Conservation (phyloP, 2,797 vertebrate genomes). For the Artibeus lituratus region DNA sequence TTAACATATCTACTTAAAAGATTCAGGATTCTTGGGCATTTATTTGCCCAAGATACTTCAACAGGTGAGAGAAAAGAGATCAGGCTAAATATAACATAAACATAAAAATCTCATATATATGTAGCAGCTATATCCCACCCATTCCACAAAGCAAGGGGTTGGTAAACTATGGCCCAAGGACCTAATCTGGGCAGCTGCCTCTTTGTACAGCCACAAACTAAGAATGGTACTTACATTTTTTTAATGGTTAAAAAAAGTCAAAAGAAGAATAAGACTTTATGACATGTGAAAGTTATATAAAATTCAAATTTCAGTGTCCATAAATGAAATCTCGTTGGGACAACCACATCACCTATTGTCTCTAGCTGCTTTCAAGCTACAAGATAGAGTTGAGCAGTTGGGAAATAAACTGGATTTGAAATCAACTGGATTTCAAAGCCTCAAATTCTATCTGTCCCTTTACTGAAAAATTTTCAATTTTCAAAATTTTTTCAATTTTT, state of each 20-base stretch:
- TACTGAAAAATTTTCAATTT: neutral
- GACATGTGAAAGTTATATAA: neutral
- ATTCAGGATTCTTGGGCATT: too few species aligned
- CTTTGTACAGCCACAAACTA: neutral
- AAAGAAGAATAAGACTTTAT: neutral
- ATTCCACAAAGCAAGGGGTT: neutral
- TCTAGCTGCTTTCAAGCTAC: neutral
- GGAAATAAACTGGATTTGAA: neutral
- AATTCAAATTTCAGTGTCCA: slow-evolving; percentile 24
- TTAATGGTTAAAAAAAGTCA: neutral
- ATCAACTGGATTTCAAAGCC: neutral
- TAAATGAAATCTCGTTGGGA: neutral
- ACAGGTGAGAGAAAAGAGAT: neutral
- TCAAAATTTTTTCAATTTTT: too few species aligned
- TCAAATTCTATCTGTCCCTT: neutral
- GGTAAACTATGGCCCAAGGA: neutral
- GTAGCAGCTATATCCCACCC: neutral
- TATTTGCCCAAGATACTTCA: neutral
- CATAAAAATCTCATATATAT: neutral
- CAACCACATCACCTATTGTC: neutral
- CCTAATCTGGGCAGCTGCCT: neutral
- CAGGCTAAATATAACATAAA: neutral
- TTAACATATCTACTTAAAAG: neutral
- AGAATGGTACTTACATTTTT: neutral
- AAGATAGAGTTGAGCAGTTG: neutral